Evolutionary conservation across 2,797 vertebrate genomes (phyloP).

Genomic region (Sebastes itinus): DNA sequence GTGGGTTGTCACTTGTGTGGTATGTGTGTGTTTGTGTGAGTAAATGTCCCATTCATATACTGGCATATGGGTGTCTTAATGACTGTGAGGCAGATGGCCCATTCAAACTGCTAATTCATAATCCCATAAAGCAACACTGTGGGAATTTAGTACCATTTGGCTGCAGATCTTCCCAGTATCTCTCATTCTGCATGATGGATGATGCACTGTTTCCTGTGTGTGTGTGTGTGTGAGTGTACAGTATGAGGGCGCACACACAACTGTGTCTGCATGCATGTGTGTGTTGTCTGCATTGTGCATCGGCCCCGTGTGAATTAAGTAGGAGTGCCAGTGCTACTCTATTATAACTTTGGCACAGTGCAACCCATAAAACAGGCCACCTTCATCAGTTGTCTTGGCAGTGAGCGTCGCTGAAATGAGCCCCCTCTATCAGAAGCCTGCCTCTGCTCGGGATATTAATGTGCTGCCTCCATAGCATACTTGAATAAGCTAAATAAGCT

Average conservation of each 20-base stretch:
- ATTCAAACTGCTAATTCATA: constrained; percentile 82
- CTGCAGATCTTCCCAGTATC: constrained; percentile 60
- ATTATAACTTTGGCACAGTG: constrained; percentile 75
- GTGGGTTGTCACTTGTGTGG: constrained; percentile 29
- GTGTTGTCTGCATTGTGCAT: constrained; percentile 48
- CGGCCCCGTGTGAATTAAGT: constrained; percentile 49
- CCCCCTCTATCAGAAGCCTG: constrained; percentile 41
- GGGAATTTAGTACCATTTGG: constrained; percentile 78
- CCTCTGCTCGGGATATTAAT: constrained; percentile 46
- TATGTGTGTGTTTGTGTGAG: constrained; percentile 46
- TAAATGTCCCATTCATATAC: constrained; percentile 66
- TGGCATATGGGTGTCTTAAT: constrained; percentile 75
- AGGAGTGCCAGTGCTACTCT: constrained; percentile 64
- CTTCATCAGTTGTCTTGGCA: constrained; percentile 74
- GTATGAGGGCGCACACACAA: background rate
- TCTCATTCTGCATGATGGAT: constrained; percentile 70
- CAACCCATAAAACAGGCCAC: constrained; percentile 64
- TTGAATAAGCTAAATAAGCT: constrained; percentile 49
- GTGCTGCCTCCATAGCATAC: constrained; percentile 40
- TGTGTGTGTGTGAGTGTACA: background rate
- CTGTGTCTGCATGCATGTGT: constrained; percentile 21
- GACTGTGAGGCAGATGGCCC: constrained; percentile 80
- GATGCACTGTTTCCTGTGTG: constrained; percentile 13
- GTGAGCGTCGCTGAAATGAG: constrained; percentile 42
- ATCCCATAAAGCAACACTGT: constrained; percentile 78